Conservation (phyloP, 2,113 vertebrate species). For the Oryzias celebensis region DNA sequence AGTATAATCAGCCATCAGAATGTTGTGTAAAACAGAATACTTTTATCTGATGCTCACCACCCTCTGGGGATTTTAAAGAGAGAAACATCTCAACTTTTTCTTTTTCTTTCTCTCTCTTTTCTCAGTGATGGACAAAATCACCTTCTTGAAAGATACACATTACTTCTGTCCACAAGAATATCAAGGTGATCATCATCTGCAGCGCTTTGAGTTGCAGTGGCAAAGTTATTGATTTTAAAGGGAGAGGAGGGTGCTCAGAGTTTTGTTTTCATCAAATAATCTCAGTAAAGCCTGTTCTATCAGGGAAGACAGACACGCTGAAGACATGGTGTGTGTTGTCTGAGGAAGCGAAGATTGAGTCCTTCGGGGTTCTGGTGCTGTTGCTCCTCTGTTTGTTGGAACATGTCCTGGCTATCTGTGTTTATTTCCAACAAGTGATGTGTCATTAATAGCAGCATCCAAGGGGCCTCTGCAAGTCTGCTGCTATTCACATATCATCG, state of each 20-base stretch:
- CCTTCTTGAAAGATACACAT: neutral
- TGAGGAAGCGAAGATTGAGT: slow-evolving; percentile 30
- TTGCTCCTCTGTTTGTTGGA: slow-evolving; percentile 22
- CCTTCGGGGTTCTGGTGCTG: slow-evolving; percentile 41
- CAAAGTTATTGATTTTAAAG: slow-evolving; percentile 31
- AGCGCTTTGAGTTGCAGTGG: neutral
- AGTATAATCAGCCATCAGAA: slow-evolving; percentile 13
- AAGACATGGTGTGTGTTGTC: slow-evolving; percentile 22
- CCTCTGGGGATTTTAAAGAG: slow-evolving; percentile 28
- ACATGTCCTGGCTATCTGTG: slow-evolving; percentile 19
- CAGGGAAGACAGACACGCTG: slow-evolving; percentile 3
- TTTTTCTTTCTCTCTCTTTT: slow-evolving; percentile 5
- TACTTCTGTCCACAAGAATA: slow-evolving; percentile 16
- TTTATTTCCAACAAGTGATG: slow-evolving; percentile 35
- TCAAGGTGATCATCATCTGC: slow-evolving; percentile 23
- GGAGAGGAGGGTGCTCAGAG: slow-evolving; percentile 1
- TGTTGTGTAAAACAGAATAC: slow-evolving; percentile 15
- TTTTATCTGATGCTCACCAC: slow-evolving; percentile 35
- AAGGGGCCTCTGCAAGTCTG: slow-evolving; percentile 44
- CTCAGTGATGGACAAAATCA: slow-evolving; percentile 3
- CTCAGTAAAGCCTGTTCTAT: slow-evolving; percentile 36
- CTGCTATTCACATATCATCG: slow-evolving; percentile 31
- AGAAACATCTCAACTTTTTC: slow-evolving; percentile 3
- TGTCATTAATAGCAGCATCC: slow-evolving; percentile 48
- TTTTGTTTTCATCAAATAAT: slow-evolving; percentile 36